phyloP scores from a whole-genome alignment of 2,113 vertebrate genomes.

The Hirundichthys speculiger region DNA sequence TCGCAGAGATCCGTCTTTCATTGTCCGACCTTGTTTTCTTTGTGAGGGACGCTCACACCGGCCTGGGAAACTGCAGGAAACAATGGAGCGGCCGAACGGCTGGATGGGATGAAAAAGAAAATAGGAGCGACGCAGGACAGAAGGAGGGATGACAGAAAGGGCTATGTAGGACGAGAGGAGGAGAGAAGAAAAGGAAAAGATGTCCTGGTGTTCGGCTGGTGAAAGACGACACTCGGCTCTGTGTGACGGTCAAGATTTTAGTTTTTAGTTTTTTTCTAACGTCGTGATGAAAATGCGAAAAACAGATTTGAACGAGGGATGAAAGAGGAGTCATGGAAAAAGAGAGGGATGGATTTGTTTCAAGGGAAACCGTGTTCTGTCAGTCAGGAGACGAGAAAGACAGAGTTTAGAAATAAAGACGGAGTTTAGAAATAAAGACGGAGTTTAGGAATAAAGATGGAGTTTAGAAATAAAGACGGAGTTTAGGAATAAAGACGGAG shows the following conservation, averaged over 20 bases:
- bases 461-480: no score
- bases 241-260: conserved; percentile 8
- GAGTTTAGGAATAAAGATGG: no score
- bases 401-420: no score
- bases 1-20: conserved; percentile 34
- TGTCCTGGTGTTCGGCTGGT: conserved; percentile 31
- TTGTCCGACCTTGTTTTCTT: conserved; percentile 63
- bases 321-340: conserved; percentile 4
- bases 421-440: no score
- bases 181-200: conserved; percentile 25
- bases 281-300: conserved; percentile 19
- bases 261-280: not conserved
- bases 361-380: conserved; percentile 16
- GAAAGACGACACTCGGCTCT: conserved; percentile 46
- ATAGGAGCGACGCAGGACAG: conserved; percentile 39
- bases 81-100: conserved; percentile 51
- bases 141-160: conserved; percentile 30
- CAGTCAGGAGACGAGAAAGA: not conserved
- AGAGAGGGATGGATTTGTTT: conserved; percentile 10
- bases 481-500: no score
- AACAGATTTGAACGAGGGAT: conserved; percentile 4
- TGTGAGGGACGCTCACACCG: conserved; percentile 56
- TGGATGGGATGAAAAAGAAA: conserved; percentile 44
- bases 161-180: conserved; percentile 49
- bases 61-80: conserved; percentile 66